phyloP scores from a whole-genome alignment of 2,888 invertebrate species.

The Beris morrisii region DNA sequence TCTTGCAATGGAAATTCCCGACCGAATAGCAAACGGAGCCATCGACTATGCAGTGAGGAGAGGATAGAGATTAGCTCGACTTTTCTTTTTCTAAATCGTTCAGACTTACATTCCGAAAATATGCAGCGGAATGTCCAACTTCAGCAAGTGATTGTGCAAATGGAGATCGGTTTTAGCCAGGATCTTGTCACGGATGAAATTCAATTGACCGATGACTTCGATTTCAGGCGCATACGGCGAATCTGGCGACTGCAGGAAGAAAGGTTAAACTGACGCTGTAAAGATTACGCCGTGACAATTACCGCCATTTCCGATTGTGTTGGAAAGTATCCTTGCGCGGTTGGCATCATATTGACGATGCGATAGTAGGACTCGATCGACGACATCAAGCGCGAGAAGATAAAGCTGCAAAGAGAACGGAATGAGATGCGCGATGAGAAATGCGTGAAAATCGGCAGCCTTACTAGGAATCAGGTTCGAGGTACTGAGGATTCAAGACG shows the following conservation, averaged over 20 bases:
- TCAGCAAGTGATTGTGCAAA: conserved; percentile 66
- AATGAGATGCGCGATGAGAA: neutral
- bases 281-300: neutral
- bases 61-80: neutral
- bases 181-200: conserved; percentile 64
- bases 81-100: too few species aligned
- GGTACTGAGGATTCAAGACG: conserved; percentile 67
- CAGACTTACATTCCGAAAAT: conserved; percentile 78
- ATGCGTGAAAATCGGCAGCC: conserved; percentile 44
- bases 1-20: conserved; percentile 80
- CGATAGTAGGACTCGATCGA: conserved; percentile 67
- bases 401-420: conserved; percentile 55
- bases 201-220: conserved; percentile 65
- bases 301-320: conserved; percentile 41
- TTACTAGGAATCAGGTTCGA: conserved; percentile 83
- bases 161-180: conserved; percentile 66
- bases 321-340: conserved; percentile 59
- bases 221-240: conserved; percentile 50
- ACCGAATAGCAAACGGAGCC: conserved; percentile 81
- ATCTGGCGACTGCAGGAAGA: conserved; percentile 20
- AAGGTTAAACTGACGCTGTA: conserved; percentile 7
- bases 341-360: conserved; percentile 61
- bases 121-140: conserved; percentile 78
- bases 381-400: conserved; percentile 66
- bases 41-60: conserved; percentile 63